These are phyloP conservation scores for Condylostylus longicornis DNA, from an alignment of 1,140 invertebrate genomes.

Conservation along the genomic window DNA sequence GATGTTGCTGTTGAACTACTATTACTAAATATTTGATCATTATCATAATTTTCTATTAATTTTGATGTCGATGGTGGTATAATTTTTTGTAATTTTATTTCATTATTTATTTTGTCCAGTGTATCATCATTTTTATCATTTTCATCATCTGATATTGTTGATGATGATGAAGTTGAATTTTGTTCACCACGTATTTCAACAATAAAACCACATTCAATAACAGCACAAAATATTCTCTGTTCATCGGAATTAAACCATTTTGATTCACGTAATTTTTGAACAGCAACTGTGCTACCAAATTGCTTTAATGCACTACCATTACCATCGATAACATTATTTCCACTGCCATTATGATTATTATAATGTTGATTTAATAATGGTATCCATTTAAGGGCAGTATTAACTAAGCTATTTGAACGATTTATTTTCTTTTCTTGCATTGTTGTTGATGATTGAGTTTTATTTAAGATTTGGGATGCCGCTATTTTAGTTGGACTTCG, in stretches of 20 bases:
- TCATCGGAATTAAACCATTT: slow-evolving; percentile 52
- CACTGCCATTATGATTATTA: too few species aligned
- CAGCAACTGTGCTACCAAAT: slow-evolving; percentile 46
- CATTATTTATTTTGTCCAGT: too few species aligned
- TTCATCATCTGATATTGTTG: slow-evolving; percentile 15
- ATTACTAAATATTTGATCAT: too few species aligned
- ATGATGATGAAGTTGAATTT: slow-evolving; percentile 11
- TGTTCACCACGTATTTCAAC: slow-evolving; percentile 40
- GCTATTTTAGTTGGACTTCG: too few species aligned
- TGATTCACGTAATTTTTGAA: slow-evolving; percentile 48
- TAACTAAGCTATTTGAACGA: slow-evolving; percentile 30
- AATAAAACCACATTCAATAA: slow-evolving; percentile 50
- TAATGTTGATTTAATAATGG: slow-evolving; percentile 22
- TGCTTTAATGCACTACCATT: slow-evolving; percentile 17
- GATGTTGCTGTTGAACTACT: too few species aligned
- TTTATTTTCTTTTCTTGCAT: slow-evolving; percentile 22
- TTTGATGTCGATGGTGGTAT: not conserved
- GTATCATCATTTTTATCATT: slow-evolving; percentile 14
- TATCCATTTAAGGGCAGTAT: slow-evolving; percentile 29
- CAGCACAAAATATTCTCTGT: slow-evolving; percentile 47
- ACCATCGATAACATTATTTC: slow-evolving; percentile 2
- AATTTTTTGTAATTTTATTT: too few species aligned
- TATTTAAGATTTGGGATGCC: too few species aligned
- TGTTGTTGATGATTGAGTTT: too few species aligned
- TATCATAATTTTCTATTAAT: slow-evolving; percentile 4